Conservation (phyloP, 2,113 vertebrate genomes). For the Phalacrocorax brasilianus region DNA sequence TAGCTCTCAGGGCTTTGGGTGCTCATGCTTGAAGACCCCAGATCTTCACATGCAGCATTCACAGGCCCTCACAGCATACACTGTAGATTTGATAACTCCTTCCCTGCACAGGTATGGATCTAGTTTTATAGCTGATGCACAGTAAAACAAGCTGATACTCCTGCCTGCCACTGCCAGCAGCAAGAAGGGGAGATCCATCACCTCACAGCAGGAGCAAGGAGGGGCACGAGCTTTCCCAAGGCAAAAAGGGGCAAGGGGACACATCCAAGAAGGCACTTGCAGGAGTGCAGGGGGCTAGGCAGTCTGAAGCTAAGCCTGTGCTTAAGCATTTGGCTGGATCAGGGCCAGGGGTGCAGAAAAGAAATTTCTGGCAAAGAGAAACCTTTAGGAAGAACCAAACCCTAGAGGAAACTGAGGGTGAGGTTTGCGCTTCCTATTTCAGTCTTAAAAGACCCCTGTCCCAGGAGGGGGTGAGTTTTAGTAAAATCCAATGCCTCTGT, state of each 20-base stretch:
- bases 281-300: background rate
- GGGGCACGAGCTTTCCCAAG: background rate
- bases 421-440: conserved; percentile 41
- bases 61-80: fast-evolving
- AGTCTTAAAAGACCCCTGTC: conserved; percentile 7
- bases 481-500: background rate
- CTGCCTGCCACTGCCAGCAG: background rate
- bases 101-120: background rate
- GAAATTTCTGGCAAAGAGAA: conserved; percentile 31
- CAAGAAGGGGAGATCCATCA: background rate
- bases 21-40: background rate
- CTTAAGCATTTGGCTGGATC: background rate
- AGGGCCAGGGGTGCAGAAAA: background rate
- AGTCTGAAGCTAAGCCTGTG: background rate
- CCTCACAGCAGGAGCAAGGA: background rate
- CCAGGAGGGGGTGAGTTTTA: background rate
- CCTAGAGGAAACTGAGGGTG: conserved; percentile 54
- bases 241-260: background rate
- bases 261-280: background rate
- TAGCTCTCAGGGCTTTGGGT: background rate
- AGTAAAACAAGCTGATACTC: background rate
- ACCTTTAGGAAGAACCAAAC: conserved; percentile 59
- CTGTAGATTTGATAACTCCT: background rate
- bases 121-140: background rate
- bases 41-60: background rate